Evolutionary conservation across 2,797 vertebrate genomes (phyloP), one percentile per base, ranked within the genome.

Genomic region (Halcyon smyrnensis): DNA sequence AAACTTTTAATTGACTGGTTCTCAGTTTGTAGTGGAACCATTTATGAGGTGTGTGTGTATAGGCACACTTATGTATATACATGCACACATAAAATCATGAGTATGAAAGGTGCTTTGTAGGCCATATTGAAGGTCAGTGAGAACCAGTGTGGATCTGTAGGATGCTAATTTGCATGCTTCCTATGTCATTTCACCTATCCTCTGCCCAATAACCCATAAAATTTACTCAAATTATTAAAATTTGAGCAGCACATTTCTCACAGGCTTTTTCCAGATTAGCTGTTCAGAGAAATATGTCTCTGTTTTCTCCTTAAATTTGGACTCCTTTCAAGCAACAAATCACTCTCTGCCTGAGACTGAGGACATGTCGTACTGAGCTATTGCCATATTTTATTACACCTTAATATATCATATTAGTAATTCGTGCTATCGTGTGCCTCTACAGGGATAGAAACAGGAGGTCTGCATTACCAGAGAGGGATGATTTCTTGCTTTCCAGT

Each of bases 321-420:
- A 48, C 18, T 68, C 20, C 25, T 65, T 90, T 54, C 54, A 84
- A 82, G 24, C 32, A 68, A 56, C 41, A 73, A 50, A 78, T 92
- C 37, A 39, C 8, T 84, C 20, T n/a, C 32, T 71, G 48, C 51
- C n/a, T 62, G 62, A 81, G 73, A 48, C 79, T 0, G 0, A 90
- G 59, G 27, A 71, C 59, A 36, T 50, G 64, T 56, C 0, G 25
- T 87, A 80, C 87, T 63, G 48, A 84, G 41, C 45, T 69, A 46
- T 48, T 41, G 83, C 39, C 76, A 60, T 88, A 56, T 83, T 94
- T 85, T 83, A 37, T 92, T 95, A 41, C 54, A 54, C 56, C 25
- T 67, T 74, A 73, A 76, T 83, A 36, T 46, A 54, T 87, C 34
- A 37, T 74, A 50, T 68, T 87, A 89, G 20, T 87, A 65, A 82